Conservation (phyloP, 1,140 invertebrate genomes). For the Drosophila neocordata region DNA sequence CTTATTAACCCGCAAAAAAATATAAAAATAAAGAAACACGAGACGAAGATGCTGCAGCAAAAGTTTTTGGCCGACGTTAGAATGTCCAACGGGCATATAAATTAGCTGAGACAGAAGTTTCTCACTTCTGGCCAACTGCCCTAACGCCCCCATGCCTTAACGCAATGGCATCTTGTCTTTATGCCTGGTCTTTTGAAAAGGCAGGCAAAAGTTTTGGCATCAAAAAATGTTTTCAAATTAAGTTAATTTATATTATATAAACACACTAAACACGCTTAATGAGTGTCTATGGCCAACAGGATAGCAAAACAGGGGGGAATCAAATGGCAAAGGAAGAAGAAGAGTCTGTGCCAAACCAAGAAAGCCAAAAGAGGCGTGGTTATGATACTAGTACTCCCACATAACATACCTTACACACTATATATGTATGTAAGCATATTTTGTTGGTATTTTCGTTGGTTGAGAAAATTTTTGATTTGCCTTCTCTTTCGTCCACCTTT, state of each 20-base stretch:
- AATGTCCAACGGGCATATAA: constrained; percentile 80
- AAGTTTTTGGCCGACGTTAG: constrained; percentile 76
- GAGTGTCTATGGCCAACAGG: constrained; percentile 39
- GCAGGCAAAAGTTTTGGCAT: constrained; percentile 75
- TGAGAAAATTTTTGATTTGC: constrained; percentile 57
- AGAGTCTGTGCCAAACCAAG: background rate
- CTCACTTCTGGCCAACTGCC: background rate
- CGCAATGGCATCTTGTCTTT: background rate
- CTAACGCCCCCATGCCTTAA: background rate
- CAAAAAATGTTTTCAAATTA: constrained; percentile 81
- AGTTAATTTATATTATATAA: constrained; percentile 80
- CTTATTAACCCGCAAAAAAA: constrained; percentile 76
- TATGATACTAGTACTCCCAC: constrained; percentile 1
- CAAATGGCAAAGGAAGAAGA: background rate
- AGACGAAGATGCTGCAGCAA: constrained; percentile 39
- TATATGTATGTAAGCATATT: constrained; percentile 19
- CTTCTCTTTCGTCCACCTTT: constrained; percentile 54
- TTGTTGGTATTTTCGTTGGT: constrained; percentile 4
- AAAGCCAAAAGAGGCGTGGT: too few species aligned
- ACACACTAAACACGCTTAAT: constrained; percentile 74
- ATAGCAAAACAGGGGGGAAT: background rate
- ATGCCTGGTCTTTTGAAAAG: constrained; percentile 22
- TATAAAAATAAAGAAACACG: constrained; percentile 31
- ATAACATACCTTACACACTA: background rate
- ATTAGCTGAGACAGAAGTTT: constrained; percentile 66